Evolutionary conservation across 2,797 vertebrate species (phyloP).

Genomic region (Sebastes kiyomatsui): DNA sequence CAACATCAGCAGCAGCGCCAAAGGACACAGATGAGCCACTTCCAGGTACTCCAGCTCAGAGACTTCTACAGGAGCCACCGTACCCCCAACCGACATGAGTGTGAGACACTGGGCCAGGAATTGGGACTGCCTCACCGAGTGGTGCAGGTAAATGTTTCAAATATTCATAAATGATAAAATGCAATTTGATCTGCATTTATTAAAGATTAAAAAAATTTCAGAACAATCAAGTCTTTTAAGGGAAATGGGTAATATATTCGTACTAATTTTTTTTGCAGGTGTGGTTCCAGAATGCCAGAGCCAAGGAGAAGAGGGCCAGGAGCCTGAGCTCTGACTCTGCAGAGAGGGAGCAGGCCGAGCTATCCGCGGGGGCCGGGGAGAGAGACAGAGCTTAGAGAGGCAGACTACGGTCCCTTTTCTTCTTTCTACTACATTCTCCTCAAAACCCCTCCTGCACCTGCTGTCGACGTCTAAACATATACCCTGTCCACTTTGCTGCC

Average conservation of each 20-base stretch:
- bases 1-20: constrained; percentile 87
- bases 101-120: constrained; percentile 96
- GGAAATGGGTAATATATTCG: neutral
- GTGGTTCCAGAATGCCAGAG: constrained; percentile 99
- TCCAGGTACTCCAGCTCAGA: constrained; percentile 96
- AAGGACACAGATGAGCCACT: constrained; percentile 98
- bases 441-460: constrained; percentile 78
- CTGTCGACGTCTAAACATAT: constrained; percentile 57
- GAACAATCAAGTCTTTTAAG: neutral
- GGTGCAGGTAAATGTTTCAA: constrained; percentile 87
- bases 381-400: constrained; percentile 93
- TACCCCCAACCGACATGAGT: constrained; percentile 97
- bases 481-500: constrained; percentile 82
- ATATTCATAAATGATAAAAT: neutral
- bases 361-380: constrained; percentile 80
- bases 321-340: constrained; percentile 77
- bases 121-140: constrained; percentile 98
- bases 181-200: neutral
- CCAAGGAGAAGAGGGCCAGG: constrained; percentile 97
- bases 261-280: constrained; percentile 75
- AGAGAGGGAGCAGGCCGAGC: constrained; percentile 77
- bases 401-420: constrained; percentile 87
- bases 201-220: neutral
- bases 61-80: constrained; percentile 98
- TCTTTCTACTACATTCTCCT: constrained; percentile 90